Conservation (phyloP, 2,888 invertebrate genomes). For the Agapetus fuscipes region DNA sequence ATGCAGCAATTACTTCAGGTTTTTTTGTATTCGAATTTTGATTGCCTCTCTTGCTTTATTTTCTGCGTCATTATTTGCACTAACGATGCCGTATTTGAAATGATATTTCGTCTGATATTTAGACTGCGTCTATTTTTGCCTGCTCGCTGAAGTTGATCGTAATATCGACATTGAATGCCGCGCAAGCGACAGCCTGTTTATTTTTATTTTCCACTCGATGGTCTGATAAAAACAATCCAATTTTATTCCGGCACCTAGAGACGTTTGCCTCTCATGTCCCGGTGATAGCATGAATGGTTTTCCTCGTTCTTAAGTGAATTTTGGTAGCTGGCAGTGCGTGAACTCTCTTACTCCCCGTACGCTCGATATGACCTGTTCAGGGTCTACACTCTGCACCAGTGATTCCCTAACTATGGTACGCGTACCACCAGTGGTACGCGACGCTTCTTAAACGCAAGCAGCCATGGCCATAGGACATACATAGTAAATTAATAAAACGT, state of each 20-base stretch:
- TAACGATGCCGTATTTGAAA: too few relatives aligned
- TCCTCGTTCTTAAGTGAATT: not conserved
- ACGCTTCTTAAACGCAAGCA: too few relatives aligned
- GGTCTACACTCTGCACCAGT: too few relatives aligned
- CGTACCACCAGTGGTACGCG: too few relatives aligned
- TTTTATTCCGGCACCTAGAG: not conserved
- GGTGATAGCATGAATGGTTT: not conserved
- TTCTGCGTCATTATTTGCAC: too few relatives aligned
- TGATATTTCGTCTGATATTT: too few relatives aligned
- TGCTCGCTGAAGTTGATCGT: not conserved
- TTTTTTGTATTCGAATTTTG: too few relatives aligned
- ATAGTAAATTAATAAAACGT: too few relatives aligned
- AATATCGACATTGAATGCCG: not conserved
- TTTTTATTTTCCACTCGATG: not conserved
- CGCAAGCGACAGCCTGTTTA: not conserved
- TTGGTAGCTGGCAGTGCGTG: not conserved
- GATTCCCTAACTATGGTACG: too few relatives aligned
- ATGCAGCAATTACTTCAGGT: too few relatives aligned
- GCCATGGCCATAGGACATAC: too few relatives aligned
- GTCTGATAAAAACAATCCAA: not conserved
- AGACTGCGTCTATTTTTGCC: not conserved
- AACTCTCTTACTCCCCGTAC: not conserved
- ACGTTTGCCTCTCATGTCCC: not conserved
- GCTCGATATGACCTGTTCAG: not conserved
- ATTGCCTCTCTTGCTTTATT: too few relatives aligned